phyloP scores from a whole-genome alignment of 2,888 invertebrate genomes.

The Laspeyria flexula region DNA sequence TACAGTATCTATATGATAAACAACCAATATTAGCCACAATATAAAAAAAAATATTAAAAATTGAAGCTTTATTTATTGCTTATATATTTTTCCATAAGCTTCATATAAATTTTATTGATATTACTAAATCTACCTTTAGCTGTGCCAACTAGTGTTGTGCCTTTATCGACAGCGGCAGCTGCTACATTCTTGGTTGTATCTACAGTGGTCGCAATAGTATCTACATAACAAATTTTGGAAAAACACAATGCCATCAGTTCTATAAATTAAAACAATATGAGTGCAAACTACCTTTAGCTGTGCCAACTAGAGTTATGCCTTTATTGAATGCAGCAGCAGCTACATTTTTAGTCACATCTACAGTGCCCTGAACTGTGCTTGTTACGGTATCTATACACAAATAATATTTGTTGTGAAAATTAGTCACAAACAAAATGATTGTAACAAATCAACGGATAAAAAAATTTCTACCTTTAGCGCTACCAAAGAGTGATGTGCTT shows the following conservation, averaged over 20 bases:
- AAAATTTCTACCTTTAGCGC: conserved; percentile 46
- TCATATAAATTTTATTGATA: neutral
- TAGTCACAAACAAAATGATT: neutral
- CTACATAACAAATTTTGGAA: neutral
- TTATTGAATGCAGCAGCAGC: conserved; percentile 29
- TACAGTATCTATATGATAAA: conserved; percentile 49
- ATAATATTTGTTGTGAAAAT: conserved; percentile 1
- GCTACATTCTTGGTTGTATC: conserved; percentile 51
- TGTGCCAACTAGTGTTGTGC: conserved; percentile 34
- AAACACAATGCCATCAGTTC: neutral
- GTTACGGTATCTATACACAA: conserved; percentile 25
- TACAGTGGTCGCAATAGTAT: conserved; percentile 40
- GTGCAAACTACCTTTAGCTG: conserved; percentile 30
- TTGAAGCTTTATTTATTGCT: too few relatives aligned
- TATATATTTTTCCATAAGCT: neutral
- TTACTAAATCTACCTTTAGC: conserved; percentile 34
- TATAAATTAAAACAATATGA: neutral
- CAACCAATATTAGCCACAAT: neutral
- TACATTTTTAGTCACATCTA: conserved; percentile 38
- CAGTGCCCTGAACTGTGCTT: conserved; percentile 29
- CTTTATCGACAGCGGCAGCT: conserved; percentile 45
- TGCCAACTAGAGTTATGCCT: conserved; percentile 21
- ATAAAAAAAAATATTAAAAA: too few relatives aligned
- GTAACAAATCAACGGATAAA: neutral
- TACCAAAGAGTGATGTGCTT: conserved; percentile 21